A percentile compares a stretch with the other conserved stretches of the same genome.
phyloP scores from a whole-genome alignment of 2,888 invertebrate genomes.

The Taenaris catops region DNA sequence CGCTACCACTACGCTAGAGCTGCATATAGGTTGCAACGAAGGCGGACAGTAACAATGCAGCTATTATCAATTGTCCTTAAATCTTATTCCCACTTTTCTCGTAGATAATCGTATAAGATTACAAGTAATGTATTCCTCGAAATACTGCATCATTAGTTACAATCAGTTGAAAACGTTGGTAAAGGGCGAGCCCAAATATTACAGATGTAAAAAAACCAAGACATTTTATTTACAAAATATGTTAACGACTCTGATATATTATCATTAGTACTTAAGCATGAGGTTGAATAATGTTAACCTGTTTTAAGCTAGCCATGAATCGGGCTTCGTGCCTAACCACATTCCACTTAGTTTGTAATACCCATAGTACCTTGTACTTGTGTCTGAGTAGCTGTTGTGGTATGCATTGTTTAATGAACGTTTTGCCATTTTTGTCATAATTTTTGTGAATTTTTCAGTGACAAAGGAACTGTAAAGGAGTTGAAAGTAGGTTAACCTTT shows the following conservation, averaged over 20 bases:
- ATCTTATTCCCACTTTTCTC: too few species aligned
- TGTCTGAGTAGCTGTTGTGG: slow-evolving; percentile 25
- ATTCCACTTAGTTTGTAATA: slow-evolving; percentile 43
- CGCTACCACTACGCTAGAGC: too few species aligned
- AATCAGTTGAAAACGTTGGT: not conserved
- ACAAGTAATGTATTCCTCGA: too few species aligned
- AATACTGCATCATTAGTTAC: slow-evolving; percentile 14
- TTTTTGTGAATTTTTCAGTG: too few species aligned
- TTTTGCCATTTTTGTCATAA: slow-evolving; percentile 10
- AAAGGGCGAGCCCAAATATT: slow-evolving; percentile 4
- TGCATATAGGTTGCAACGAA: too few species aligned
- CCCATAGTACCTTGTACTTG: slow-evolving; percentile 37
- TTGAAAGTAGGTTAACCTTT: too few species aligned
- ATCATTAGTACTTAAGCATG: slow-evolving; percentile 33
- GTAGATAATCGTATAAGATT: too few species aligned
- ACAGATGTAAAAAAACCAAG: slow-evolving; percentile 6
- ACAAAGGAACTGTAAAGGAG: too few species aligned
- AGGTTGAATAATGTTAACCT: slow-evolving; percentile 45
- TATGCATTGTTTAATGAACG: slow-evolving; percentile 27
- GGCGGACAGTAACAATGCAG: too few species aligned
- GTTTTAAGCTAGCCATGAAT: slow-evolving; percentile 41
- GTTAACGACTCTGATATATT: slow-evolving; percentile 30
- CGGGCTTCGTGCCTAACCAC: slow-evolving; percentile 43
- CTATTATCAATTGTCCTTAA: too few species aligned
- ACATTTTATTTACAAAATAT: slow-evolving; percentile 26